phyloP scores from a whole-genome alignment of 2,888 invertebrate species.

The Mythimna albipuncta region DNA sequence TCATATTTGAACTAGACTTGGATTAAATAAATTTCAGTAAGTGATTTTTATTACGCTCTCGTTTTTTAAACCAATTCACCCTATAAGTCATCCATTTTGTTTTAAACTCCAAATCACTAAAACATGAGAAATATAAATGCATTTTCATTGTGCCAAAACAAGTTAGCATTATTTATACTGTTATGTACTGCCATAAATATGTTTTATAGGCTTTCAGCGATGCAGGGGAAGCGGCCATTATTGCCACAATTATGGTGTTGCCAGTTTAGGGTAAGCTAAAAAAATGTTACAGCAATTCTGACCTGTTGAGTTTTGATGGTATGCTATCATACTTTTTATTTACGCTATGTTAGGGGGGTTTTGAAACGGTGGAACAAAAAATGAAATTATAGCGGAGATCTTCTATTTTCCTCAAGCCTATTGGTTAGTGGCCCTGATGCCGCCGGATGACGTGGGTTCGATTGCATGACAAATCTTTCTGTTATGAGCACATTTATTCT shows the following conservation, averaged over 20 bases:
- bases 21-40: no score
- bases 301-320: slow-evolving; percentile 54
- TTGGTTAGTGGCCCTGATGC: no score
- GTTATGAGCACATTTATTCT: no score
- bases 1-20: no score
- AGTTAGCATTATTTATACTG: slow-evolving; percentile 53
- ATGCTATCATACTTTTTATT: background rate
- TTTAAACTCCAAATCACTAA: slow-evolving; percentile 11
- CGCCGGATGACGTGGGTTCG: no score
- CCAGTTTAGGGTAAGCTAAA: slow-evolving; percentile 47
- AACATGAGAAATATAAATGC: slow-evolving; percentile 13
- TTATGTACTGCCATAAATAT: slow-evolving; percentile 59
- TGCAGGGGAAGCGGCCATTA: slow-evolving; percentile 60
- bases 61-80: no score
- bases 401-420: no score
- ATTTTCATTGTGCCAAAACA: slow-evolving; percentile 28
- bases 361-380: no score
- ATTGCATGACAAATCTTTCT: no score
- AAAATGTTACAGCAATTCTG: slow-evolving; percentile 42
- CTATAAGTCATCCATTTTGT: background rate
- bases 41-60: no score
- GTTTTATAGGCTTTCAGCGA: slow-evolving; percentile 56
- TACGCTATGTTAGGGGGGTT: background rate
- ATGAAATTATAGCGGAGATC: no score
- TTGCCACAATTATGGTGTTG: slow-evolving; percentile 56